Base-by-base conservation (phyloP, 2,113 vertebrate genomes). In the Cichladusa arquata region DNA sequence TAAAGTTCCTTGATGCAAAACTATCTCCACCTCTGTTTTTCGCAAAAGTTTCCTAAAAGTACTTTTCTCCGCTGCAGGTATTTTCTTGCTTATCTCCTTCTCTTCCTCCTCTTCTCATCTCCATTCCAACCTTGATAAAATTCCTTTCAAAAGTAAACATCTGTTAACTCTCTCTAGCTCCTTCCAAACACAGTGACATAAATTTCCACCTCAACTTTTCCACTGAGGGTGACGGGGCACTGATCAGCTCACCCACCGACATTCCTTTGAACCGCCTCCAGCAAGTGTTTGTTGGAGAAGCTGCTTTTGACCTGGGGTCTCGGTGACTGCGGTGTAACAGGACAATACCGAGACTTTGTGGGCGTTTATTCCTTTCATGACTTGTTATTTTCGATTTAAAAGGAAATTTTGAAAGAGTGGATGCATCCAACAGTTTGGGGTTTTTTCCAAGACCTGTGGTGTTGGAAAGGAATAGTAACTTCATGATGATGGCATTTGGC, bases 401-500 rank as follows among this genome's bases (percentile, higher is more conserved):
- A 29, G 19, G 36, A 40, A 71, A 71, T 24, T 9, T 7, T 40
- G 29, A n/a, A 19, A n/a, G 3, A 14, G 25, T 13, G 8, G 33
- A 7, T 29, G 20, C 44, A 33, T 81, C 86, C 86, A 93, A 19
- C 74, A 42, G 14, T 42, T 42, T 16, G 40, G 40, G 40, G 40
- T n/a, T 19, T 50, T 6, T 15, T 1, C 0, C n/a, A 24, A 8
- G 40, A 19, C 6, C 16, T 62, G 15, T 61, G 9, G 11, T 53
- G 19, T 24, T 53, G 54, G 25, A 24, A 71, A 70, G 19, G 9
- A 42, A 11, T 1, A 19, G 6, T 31, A 17, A 19, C 16, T 58
- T 47, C 4, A 1, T 28, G 16, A 40, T 3, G 4, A 23, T 19
- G 11, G 8, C 0, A 2, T 38, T 28, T 56, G 9, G 19, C 42